Evolutionary conservation across 2,888 invertebrate genomes (phyloP).

Genomic region (Phalangium opilio): DNA sequence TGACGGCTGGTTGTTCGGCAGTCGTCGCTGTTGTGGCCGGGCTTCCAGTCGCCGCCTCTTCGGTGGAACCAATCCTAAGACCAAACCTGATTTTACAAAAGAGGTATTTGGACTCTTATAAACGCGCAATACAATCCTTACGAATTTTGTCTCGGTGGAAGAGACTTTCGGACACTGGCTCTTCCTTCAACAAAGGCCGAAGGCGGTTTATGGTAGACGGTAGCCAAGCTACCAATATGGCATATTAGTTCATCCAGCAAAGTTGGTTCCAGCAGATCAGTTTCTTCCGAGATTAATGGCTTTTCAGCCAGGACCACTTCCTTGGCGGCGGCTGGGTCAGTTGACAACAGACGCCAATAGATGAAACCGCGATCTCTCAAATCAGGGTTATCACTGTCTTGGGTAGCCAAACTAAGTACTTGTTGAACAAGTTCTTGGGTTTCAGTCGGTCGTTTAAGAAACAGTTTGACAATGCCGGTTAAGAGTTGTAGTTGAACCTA

Average conservation of each 20-base stretch:
- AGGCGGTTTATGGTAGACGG: constrained; percentile 98
- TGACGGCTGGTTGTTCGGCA: constrained; percentile 39
- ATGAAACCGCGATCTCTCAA: constrained; percentile 96
- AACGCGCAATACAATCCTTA: constrained; percentile 4
- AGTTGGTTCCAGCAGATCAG: constrained; percentile 92
- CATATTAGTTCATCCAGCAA: constrained; percentile 94
- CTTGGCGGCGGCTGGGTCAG: constrained; percentile 98
- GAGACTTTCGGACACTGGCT: constrained; percentile 26
- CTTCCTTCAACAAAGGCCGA: constrained; percentile 91
- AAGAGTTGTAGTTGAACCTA: constrained; percentile 73
- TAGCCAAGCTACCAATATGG: constrained; percentile 93
- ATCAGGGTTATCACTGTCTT: constrained; percentile 93
- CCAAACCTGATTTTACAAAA: background rate
- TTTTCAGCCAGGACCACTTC: constrained; percentile 98
- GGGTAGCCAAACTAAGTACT: constrained; percentile 54
- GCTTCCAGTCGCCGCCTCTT: constrained; percentile 21
- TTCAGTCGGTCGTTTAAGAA: constrained; percentile 92
- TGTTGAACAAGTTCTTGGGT: constrained; percentile 98
- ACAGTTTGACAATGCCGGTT: constrained; percentile 96
- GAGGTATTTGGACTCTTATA: no score
- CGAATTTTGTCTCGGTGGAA: constrained; percentile 22
- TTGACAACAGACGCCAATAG: constrained; percentile 95
- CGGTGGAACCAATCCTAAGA: constrained; percentile 2
- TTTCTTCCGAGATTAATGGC: constrained; percentile 96
- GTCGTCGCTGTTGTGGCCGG: constrained; percentile 42